A percentile compares a stretch with the other conserved stretches of the same genome.
Conservation (phyloP, 30 jellyfish, hydroid and myxozoan genomes). For the Aurelia coerulea region DNA sequence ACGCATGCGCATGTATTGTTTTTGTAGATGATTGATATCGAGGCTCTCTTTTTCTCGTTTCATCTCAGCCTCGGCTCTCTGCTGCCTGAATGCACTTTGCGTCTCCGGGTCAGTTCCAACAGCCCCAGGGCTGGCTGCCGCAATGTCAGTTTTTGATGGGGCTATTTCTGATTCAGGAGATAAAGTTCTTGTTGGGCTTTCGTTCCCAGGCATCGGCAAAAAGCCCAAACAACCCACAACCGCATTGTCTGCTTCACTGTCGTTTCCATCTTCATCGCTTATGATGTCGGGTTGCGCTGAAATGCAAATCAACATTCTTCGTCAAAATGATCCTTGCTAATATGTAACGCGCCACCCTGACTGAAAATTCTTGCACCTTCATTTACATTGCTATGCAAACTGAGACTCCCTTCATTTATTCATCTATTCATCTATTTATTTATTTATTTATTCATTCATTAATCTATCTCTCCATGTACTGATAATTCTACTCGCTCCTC, state of each 20-base stretch:
- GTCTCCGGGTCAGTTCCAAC: conserved; percentile 78
- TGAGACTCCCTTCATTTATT: too few relatives aligned
- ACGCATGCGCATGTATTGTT: conserved; percentile 91
- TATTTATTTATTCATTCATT: too few relatives aligned
- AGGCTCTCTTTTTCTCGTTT: conserved; percentile 73
- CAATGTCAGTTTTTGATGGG: conserved; percentile 66
- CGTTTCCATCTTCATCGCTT: conserved; percentile 72
- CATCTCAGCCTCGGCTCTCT: conserved; percentile 68
- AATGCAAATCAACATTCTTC: background rate
- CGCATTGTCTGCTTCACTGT: conserved; percentile 47
- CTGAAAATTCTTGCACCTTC: too few relatives aligned
- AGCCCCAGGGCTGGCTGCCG: conserved; percentile 82
- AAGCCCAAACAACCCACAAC: conserved; percentile 60
- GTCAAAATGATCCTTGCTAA: too few relatives aligned
- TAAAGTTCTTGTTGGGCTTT: conserved; percentile 7
- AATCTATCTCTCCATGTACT: too few relatives aligned
- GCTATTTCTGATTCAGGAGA: conserved; percentile 23
- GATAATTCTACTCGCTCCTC: too few relatives aligned
- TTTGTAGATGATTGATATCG: conserved; percentile 65
- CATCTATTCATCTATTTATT: too few relatives aligned
- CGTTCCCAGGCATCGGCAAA: conserved; percentile 28
- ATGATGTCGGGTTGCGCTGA: conserved; percentile 43
- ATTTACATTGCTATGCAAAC: too few relatives aligned
- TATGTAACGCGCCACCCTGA: too few relatives aligned
- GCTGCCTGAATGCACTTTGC: conserved; percentile 68